These are phyloP conservation scores for Paedocypris sp. DNA, from an alignment of 2,113 vertebrate genomes.

Conservation along the genomic window DNA sequence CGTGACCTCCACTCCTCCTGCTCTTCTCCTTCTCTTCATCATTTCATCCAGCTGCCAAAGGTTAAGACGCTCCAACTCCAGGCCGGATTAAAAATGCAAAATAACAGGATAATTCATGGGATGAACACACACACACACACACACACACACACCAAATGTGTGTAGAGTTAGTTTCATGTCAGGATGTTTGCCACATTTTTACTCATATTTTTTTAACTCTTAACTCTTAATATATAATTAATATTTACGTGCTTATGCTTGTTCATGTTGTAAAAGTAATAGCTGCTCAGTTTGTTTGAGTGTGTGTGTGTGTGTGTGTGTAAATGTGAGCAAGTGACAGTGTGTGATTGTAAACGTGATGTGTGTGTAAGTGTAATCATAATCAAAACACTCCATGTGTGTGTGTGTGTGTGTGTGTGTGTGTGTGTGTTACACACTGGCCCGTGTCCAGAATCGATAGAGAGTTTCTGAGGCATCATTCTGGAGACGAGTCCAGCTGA, in stretches of 20 bases:
- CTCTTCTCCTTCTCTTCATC: background rate
- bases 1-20: no score
- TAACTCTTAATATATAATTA: no score
- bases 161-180: no score
- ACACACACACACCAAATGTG: no score
- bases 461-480: conserved; percentile 50
- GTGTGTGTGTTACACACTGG: conserved; percentile 23
- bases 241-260: no score
- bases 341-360: background rate
- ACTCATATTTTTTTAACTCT: no score
- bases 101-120: background rate
- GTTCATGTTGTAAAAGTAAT: no score
- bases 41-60: background rate
- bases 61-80: background rate
- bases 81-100: background rate
- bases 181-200: no score
- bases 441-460: conserved; percentile 58
- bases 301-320: conserved; percentile 24
- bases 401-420: conserved; percentile 23
- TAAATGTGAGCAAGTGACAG: background rate
- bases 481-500: conserved; percentile 45
- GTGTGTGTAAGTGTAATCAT: no score
- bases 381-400: no score
- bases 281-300: conserved; percentile 29
- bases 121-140: no score